Evolutionary conservation across 1,140 invertebrate genomes (phyloP).

Genomic region (Solen grandis): DNA sequence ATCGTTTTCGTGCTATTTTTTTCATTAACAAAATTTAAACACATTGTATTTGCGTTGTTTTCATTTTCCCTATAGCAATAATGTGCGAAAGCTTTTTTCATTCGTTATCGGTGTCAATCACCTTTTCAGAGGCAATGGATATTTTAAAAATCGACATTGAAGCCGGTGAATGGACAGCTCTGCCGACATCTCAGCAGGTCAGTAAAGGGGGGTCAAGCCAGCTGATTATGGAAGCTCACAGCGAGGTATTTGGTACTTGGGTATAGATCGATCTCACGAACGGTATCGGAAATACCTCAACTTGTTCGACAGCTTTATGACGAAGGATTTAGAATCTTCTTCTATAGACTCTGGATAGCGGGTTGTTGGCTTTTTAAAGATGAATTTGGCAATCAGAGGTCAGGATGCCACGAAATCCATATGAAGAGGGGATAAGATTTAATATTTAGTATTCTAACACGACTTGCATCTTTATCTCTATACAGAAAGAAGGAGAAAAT

Average conservation of each 20-base stretch:
- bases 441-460: too few relatives aligned
- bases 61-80: too few relatives aligned
- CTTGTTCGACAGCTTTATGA: not conserved
- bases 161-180: conserved; percentile 16
- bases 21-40: too few relatives aligned
- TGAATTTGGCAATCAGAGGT: not conserved
- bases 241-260: not conserved
- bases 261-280: not conserved
- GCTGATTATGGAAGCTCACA: conserved; percentile 36
- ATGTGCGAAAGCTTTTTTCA: too few relatives aligned
- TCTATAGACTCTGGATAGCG: not conserved
- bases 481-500: too few relatives aligned
- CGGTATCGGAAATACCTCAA: not conserved
- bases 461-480: too few relatives aligned
- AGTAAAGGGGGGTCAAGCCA: conserved; percentile 21
- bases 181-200: conserved; percentile 6
- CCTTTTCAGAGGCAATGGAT: too few relatives aligned
- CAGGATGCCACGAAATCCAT: not conserved
- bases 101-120: too few relatives aligned
- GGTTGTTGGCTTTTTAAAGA: not conserved
- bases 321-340: not conserved
- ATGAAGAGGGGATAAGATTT: too few relatives aligned
- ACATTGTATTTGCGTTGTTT: too few relatives aligned
- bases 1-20: too few relatives aligned
- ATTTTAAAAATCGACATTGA: conserved; percentile 44